Conservation (phyloP, 2,888 invertebrate genomes). For the Pristionchus entomophagus region DNA sequence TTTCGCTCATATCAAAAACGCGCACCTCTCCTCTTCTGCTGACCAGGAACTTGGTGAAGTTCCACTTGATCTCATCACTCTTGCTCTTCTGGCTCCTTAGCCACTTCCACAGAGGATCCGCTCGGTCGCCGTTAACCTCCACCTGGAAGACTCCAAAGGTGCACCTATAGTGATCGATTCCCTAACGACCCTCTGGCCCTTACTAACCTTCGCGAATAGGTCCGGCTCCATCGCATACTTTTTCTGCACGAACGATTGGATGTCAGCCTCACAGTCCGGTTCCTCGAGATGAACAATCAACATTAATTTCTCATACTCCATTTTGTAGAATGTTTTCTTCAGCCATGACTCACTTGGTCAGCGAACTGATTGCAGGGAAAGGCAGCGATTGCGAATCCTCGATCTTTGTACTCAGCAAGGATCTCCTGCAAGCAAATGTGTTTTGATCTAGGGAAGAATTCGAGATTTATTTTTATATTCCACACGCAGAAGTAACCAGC, state of each 20-base stretch:
- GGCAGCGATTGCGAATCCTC: slow-evolving; percentile 85
- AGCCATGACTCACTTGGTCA: slow-evolving; percentile 75
- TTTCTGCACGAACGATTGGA: slow-evolving; percentile 80
- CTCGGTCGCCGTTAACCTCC: slow-evolving; percentile 84
- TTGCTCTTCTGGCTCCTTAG: slow-evolving; percentile 81
- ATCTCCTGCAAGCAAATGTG: slow-evolving; percentile 77
- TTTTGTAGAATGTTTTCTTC: no score
- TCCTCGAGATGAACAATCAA: slow-evolving; percentile 77
- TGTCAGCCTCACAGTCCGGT: slow-evolving; percentile 83
- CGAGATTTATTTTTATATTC: no score
- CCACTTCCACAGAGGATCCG: slow-evolving; percentile 83
- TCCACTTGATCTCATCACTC: slow-evolving; percentile 85
- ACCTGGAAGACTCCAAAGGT: no score
- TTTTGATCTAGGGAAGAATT: no score
- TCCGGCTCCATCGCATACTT: slow-evolving; percentile 76
- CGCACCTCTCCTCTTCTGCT: slow-evolving; percentile 78
- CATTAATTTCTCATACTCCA: no score
- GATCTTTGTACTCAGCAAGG: slow-evolving; percentile 84
- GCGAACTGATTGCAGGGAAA: slow-evolving; percentile 90
- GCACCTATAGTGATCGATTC: no score
- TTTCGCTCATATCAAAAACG: no score
- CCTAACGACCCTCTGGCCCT: no score
- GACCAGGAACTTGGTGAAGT: slow-evolving; percentile 89
- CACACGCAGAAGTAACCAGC: no score
- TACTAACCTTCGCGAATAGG: slow-evolving; percentile 80